Evolutionary conservation across 2,113 vertebrate species (phyloP).

Genomic region (Gnathochromis pfefferi): DNA sequence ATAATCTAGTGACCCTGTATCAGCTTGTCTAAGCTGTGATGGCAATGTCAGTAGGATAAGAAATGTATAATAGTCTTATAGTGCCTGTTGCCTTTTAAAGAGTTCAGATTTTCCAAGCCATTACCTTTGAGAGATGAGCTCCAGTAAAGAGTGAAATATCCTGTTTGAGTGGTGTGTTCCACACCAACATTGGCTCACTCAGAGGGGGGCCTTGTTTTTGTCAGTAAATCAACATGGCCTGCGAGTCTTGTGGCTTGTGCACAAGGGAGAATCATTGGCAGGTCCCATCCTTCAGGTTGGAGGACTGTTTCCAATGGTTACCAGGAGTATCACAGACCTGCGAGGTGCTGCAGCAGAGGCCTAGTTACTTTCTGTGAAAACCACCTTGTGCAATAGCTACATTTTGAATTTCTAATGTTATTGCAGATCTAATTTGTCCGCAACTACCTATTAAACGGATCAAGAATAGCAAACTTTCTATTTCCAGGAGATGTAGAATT

Average conservation of each 20-base stretch:
- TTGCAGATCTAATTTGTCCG: neutral
- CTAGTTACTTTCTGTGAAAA: neutral
- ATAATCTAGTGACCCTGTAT: constrained; percentile 30
- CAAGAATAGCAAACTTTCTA: constrained; percentile 33
- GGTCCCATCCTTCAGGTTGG: constrained; percentile 30
- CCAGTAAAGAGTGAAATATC: constrained; percentile 50
- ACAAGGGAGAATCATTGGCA: constrained; percentile 37
- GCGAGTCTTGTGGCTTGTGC: constrained; percentile 27
- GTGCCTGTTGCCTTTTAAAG: constrained; percentile 67
- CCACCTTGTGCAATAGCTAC: neutral
- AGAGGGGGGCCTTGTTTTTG: constrained; percentile 52
- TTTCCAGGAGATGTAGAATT: constrained; percentile 34
- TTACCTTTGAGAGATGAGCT: constrained; percentile 68
- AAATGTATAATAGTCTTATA: constrained; percentile 51
- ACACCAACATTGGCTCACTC: constrained; percentile 34
- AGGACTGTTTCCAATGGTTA: constrained; percentile 18
- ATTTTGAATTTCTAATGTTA: neutral
- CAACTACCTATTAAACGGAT: neutral
- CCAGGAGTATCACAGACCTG: neutral
- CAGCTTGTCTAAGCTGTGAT: constrained; percentile 21
- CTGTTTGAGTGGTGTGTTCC: constrained; percentile 44
- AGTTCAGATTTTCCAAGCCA: constrained; percentile 69
- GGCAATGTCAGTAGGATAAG: constrained; percentile 23
- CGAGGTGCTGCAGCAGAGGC: neutral
- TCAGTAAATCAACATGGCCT: constrained; percentile 59